Conservation (phyloP, 2,113 vertebrate genomes). For the Candoia aspera region DNA sequence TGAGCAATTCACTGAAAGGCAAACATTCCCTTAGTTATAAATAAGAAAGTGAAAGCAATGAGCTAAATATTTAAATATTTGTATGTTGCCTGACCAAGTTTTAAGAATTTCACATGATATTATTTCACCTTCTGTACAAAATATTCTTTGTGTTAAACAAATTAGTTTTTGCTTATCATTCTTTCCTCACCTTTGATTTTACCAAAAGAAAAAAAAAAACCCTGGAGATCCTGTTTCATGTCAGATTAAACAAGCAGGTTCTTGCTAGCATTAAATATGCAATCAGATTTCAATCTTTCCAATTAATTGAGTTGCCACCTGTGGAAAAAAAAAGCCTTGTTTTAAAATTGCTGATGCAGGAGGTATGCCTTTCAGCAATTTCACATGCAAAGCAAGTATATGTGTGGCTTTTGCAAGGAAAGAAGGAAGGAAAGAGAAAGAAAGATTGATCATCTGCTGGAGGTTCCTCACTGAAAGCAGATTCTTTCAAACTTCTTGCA, state of each 20-base stretch:
- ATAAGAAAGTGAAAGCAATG: not conserved
- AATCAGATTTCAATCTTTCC: conserved; percentile 56
- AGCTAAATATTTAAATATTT: conserved; percentile 6
- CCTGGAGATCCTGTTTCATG: conserved; percentile 54
- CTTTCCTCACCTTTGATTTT: conserved; percentile 56
- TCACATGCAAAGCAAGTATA: conserved; percentile 38
- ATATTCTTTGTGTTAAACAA: conserved; percentile 53
- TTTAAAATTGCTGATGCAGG: conserved; percentile 59
- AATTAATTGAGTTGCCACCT: conserved; percentile 52
- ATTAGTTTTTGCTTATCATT: conserved; percentile 49
- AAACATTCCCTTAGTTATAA: not conserved
- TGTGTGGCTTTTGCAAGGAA: not conserved
- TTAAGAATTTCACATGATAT: conserved; percentile 34
- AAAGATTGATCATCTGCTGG: not conserved
- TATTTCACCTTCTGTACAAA: conserved; percentile 32
- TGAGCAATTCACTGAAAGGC: not conserved
- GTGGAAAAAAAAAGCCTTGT: conserved; percentile 31
- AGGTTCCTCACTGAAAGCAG: not conserved
- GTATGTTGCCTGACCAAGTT: conserved; percentile 38
- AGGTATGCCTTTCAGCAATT: conserved; percentile 64
- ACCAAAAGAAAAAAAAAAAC: conserved; percentile 40
- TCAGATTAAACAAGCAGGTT: conserved; percentile 63
- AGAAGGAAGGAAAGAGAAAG: conserved; percentile 29
- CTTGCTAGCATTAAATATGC: conserved; percentile 56
- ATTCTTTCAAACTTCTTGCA: not conserved